A percentile compares a stretch with the other conserved stretches of the same genome.
phyloP scores from a whole-genome alignment of 1,140 invertebrate species.

The Chironomus tepperi region DNA sequence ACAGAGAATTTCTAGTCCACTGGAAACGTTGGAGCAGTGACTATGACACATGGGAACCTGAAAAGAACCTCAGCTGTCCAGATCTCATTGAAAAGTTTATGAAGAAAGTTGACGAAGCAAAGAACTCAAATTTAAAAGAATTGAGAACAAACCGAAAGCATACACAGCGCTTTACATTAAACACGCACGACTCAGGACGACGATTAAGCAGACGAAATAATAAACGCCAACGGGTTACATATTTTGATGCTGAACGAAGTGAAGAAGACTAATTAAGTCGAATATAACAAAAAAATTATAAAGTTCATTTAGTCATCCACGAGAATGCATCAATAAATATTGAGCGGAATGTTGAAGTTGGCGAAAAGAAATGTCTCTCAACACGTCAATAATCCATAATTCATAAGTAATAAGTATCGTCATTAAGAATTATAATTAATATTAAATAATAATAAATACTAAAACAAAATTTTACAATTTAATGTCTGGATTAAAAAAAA shows the following conservation, averaged over 20 bases:
- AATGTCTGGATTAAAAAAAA: no score
- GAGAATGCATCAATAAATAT: not conserved
- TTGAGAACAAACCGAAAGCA: conserved; percentile 48
- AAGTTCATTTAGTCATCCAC: not conserved
- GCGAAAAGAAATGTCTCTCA: no score
- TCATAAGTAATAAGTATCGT: no score
- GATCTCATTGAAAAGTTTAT: conserved; percentile 56
- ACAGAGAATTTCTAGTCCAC: conserved; percentile 58
- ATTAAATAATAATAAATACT: no score
- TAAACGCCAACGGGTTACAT: conserved; percentile 43
- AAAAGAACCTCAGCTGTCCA: conserved; percentile 53
- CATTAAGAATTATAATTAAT: no score
- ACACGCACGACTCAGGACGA: conserved; percentile 44
- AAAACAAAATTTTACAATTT: no score
- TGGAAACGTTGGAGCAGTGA: conserved; percentile 58
- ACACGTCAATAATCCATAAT: no score
- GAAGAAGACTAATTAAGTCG: not conserved
- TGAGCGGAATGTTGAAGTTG: no score
- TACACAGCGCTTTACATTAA: conserved; percentile 53
- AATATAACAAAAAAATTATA: not conserved
- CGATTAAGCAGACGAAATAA: conserved; percentile 51
- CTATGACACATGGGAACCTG: conserved; percentile 59
- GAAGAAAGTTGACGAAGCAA: conserved; percentile 44
- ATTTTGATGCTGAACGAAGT: not conserved
- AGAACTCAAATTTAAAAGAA: conserved; percentile 38